phyloP scores from a whole-genome alignment of 2,888 invertebrate species.

The Smittia sp. region DNA sequence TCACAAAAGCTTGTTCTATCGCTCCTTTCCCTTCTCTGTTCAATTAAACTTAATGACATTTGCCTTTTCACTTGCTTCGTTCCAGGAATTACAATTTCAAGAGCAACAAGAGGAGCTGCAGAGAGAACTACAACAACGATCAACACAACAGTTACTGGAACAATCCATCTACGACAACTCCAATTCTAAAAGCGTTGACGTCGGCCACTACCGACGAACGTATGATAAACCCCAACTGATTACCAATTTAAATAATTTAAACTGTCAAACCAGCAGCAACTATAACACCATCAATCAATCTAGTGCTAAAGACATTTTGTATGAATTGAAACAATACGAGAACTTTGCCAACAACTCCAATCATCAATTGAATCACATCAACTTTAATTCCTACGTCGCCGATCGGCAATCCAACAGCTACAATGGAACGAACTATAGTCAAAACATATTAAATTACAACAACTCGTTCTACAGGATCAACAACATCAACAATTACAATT shows the following conservation, averaged over 20 bases:
- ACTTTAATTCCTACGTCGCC: not conserved
- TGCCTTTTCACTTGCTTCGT: not conserved
- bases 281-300: conserved; percentile 38
- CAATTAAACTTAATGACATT: not conserved
- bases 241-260: conserved; percentile 36
- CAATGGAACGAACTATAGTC: conserved; percentile 38
- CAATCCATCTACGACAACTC: conserved; percentile 36
- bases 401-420: not conserved
- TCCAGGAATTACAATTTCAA: conserved; percentile 38
- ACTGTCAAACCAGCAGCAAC: conserved; percentile 30
- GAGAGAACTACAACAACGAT: conserved; percentile 39
- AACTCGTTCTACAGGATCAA: conserved; percentile 37
- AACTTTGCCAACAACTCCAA: conserved; percentile 24
- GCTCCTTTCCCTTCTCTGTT: not conserved
- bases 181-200: conserved; percentile 34
- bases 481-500: conserved; percentile 40
- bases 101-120: conserved; percentile 36
- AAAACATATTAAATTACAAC: conserved; percentile 42
- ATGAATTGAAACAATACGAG: conserved; percentile 39
- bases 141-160: conserved; percentile 39
- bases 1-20: not conserved
- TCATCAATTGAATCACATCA: conserved; percentile 19
- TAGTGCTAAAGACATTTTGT: conserved; percentile 40
- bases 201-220: conserved; percentile 11
- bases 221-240: conserved; percentile 39